Base-by-base conservation (phyloP, 2,888 invertebrate genomes). In the Stegophylla sp. region DNA sequence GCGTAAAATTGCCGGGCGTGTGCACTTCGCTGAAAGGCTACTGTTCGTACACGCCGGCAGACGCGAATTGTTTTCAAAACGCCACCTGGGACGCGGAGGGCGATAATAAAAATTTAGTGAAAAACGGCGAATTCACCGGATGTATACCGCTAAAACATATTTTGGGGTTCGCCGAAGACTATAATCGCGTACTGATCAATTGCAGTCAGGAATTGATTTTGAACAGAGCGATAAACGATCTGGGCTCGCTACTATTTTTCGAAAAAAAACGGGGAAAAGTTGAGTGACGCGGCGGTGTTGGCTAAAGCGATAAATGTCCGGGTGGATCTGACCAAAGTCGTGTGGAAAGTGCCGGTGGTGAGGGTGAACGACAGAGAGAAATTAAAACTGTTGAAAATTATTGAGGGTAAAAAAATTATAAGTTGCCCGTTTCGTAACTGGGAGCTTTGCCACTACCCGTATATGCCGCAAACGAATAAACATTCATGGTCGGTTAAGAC, bases 381-480 rank as follows among this genome's bases (percentile, higher is more conserved):
- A 45, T 61, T 59, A 41, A 41, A 56, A 34, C 41, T 73, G 41
- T 13, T 73, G 28, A 73, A 45, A 59, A 56, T 73, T 9, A n/a
- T 73, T 5, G 59, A 73, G 7, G 20, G 12, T 23, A 26, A 56
- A 34, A 73, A 56, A 61, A 28, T 17, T 9, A 20, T 73, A 41
- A n/a, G 20, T 17, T 73, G 56, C 5, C 41, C 73, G 0, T 73
- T 73, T 26, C 34, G 73, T 15, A 73, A 45, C 23, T 73, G 73
- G 61, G 61, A 73, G 3, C 17, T 73, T 0, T 73, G 43, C 28
- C 61, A 51, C 7, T 74, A 74, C 45, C 74, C 74, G 4, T n/a
- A 73, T n/a, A n/a, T n/a, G n/a, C n/a, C n/a, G n/a, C 34, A 61
- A 3, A 59, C 61, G 41, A 59, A 7, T 0, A 74, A 59, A 59